Base-by-base conservation (phyloP, 2,888 invertebrate species). In the Drosophila incognita region DNA sequence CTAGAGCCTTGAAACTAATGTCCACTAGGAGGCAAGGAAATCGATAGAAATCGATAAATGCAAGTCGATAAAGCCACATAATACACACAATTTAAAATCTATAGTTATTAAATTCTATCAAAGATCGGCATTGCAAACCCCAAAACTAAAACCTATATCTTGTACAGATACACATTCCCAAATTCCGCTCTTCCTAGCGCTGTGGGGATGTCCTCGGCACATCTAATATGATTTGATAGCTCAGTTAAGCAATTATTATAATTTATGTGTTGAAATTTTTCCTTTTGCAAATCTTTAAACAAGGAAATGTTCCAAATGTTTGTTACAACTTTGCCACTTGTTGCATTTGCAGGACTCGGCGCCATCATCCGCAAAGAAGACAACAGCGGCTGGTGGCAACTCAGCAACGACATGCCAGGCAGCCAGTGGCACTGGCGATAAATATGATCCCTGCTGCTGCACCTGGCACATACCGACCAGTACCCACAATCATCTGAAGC, bases 401-500 rank as follows among this genome's bases (percentile, higher is more conserved):
- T 49, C 53, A n/a, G 13, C 68, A 18, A 36, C 66, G n/a, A 29
- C 42, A 27, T 15, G 65, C 18, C 15, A 63, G 4, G 38, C 42
- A 6, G 24, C 52, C 52, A 1, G 40, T 18, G 21, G 38, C 65
- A 49, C 81, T 67, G 8, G 78, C 68, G 67, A 83, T 62, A 57
- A 91, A 74, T 58, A 74, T 35, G 91, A 92, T 15, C 91, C 91
- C 1, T 92, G 92, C 68, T 92, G 93, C 42, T 92, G 92, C 71
- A 90, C 89, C 48, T 93, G 92, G 92, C 92, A 93, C 63, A 85
- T 91, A 60, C 91, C 93, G 4, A 91, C 90, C 31, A 81, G 83
- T 52, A 80, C 83, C 2, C 91, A 91, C 46, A 88, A 76, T 31
- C 92, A 92, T 24, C 94, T 94, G 69, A 95, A 95, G 83, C 96